These are phyloP conservation scores for Pterostichus madidus DNA, from an alignment of 2,888 invertebrate genomes.

Conservation along the genomic window DNA sequence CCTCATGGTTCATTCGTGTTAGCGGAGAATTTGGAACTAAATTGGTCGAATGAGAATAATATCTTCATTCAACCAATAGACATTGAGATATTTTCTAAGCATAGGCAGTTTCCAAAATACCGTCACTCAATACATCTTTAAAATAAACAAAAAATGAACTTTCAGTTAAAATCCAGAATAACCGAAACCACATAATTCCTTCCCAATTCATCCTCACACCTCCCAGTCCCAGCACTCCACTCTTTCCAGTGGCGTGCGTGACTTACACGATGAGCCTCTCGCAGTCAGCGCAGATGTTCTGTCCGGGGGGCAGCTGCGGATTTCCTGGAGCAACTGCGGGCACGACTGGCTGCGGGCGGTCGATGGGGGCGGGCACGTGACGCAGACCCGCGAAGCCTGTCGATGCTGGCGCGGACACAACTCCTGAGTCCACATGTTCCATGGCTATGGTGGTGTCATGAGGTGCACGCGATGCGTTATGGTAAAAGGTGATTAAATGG, in stretches of 20 bases:
- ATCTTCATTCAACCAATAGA: no score
- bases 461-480: conserved; percentile 4
- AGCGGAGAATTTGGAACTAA: no score
- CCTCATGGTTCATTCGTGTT: no score
- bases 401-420: conserved; percentile 76
- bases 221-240: not conserved
- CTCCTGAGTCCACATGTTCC: conserved; percentile 74
- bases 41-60: no score
- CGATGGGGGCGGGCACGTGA: conserved; percentile 88
- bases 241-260: not conserved
- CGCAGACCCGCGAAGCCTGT: conserved; percentile 81
- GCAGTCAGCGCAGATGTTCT: conserved; percentile 98
- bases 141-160: no score
- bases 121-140: no score
- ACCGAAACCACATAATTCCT: no score
- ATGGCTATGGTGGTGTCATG: conserved; percentile 40
- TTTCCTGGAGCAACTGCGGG: conserved; percentile 81
- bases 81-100: no score
- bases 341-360: conserved; percentile 78
- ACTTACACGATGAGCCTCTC: conserved; percentile 99
- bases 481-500: conserved; percentile 5
- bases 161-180: no score
- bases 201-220: no score
- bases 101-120: no score
- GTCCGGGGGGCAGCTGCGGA: conserved; percentile 89